Base-by-base conservation (phyloP, 2,797 vertebrate genomes). In the Tapirus indicus region DNA sequence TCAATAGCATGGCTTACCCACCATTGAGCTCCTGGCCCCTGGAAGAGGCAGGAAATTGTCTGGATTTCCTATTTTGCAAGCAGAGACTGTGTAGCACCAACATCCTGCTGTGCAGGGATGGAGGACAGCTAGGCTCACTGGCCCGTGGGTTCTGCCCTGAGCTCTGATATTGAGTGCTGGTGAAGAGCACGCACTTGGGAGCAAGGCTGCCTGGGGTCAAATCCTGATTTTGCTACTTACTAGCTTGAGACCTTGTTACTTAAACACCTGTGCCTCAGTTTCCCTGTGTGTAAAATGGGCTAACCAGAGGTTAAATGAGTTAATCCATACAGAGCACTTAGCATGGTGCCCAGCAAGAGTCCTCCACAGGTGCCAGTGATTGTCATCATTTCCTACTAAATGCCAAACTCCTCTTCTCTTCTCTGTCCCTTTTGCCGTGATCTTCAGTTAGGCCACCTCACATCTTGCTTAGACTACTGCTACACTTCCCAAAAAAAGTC, bases 281-380 rank as follows among this genome's bases (percentile, higher is more conserved):
- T 86, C 25, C 47, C 68, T 38, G 32, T 20, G 41, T 3, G 7
- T 17, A 7, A 56, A 29, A n/a, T 0, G 41, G 64, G 27, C 49
- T 75, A 7, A 35, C 32, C 44, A 5, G 47, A 68, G 18, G 21
- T 20, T 47, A 35, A 72, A 4, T 25, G 60, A 77, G 44, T 69
- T 41, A 8, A 44, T 4, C n/a, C 56, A 23, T 1, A 3, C 0
- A 29, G n/a, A 52, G 41, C 17, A 35, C 32, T 38, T 1, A 13
- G 23, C 23, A 17, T 9, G 41, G 32, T 4, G 23, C 56, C 32
- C 17, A 7, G 91, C 0, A 4, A 66, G 21, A 66, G 49, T 7
- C 17, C 21, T 1, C 18, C 4, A 0, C 1, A 17, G 9, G 52
- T 17, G 35, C 23, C 18, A 3, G 5, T 7, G 44, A 35, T 0